These are phyloP conservation scores for Apodemia mormo DNA, from an alignment of 2,888 invertebrate genomes.

Conservation along the genomic window DNA sequence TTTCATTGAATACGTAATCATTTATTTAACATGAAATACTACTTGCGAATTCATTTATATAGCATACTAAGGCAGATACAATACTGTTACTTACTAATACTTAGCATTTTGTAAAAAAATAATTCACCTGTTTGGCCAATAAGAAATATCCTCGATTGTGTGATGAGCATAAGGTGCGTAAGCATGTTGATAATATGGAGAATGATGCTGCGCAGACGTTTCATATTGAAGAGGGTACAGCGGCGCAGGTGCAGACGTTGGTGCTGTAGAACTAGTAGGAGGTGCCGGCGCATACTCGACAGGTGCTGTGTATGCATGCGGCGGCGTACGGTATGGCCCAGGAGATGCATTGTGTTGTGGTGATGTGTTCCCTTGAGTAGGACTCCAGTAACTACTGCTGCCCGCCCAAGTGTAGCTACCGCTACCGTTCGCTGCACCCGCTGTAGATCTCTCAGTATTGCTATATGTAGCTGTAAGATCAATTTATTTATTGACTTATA, in stretches of 20 bases:
- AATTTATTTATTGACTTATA: no score
- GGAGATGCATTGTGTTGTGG: constrained; percentile 70
- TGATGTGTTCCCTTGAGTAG: constrained; percentile 63
- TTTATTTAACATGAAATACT: no score
- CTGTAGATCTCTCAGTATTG: constrained; percentile 61
- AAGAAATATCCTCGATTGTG: constrained; percentile 74
- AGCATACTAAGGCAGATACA: no score
- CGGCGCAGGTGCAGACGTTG: constrained; percentile 61
- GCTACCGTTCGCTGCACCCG: constrained; percentile 56
- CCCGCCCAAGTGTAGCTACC: constrained; percentile 71
- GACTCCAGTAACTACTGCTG: constrained; percentile 68
- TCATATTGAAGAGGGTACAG: constrained; percentile 73
- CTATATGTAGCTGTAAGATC: constrained; percentile 60
- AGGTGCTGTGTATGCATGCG: constrained; percentile 71
- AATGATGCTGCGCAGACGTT: constrained; percentile 65
- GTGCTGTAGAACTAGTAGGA: constrained; percentile 54
- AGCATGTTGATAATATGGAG: constrained; percentile 74
- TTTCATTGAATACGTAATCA: no score
- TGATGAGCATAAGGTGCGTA: constrained; percentile 76
- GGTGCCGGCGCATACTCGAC: constrained; percentile 66
- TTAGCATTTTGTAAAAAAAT: no score
- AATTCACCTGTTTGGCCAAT: constrained; percentile 72
- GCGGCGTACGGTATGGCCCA: constrained; percentile 70
- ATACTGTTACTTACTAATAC: no score
- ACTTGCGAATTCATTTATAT: no score